A percentile compares a stretch with the other conserved stretches of the same genome.
phyloP scores from a whole-genome alignment of 2,888 invertebrate species.

The Oscheius sp. region DNA sequence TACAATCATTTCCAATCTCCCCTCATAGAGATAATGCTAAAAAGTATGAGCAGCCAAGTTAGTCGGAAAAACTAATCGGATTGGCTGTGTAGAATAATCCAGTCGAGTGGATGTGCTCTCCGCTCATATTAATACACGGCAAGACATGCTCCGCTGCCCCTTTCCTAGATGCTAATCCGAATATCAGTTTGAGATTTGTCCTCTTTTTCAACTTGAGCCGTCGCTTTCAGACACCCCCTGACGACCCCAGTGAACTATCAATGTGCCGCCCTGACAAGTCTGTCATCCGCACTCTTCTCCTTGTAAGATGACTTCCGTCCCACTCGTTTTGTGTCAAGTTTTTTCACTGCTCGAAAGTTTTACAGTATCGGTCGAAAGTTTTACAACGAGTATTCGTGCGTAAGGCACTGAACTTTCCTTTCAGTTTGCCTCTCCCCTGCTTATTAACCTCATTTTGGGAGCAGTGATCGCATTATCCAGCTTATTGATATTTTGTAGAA shows the following conservation, averaged over 20 bases:
- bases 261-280: not conserved
- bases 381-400: not conserved
- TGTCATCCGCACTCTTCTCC: not conserved
- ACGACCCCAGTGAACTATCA: not conserved
- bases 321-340: not conserved
- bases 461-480: no score
- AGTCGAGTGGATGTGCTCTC: conserved; percentile 23
- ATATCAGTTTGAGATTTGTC: not conserved
- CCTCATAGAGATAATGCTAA: no score
- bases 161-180: conserved; percentile 31
- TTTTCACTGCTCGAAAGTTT: not conserved
- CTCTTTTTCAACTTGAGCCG: not conserved
- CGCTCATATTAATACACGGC: conserved; percentile 29
- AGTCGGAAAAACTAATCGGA: conserved; percentile 26
- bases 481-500: no score
- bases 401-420: no score
- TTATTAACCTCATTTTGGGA: no score
- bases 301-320: not conserved
- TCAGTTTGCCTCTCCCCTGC: no score
- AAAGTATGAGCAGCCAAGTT: not conserved
- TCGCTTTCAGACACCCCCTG: not conserved
- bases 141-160: conserved; percentile 21
- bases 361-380: not conserved
- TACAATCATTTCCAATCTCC: no score
- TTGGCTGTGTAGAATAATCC: conserved; percentile 20